These are phyloP conservation scores for Orthosia gothica DNA, from an alignment of 2,888 invertebrate species.

Conservation along the genomic window DNA sequence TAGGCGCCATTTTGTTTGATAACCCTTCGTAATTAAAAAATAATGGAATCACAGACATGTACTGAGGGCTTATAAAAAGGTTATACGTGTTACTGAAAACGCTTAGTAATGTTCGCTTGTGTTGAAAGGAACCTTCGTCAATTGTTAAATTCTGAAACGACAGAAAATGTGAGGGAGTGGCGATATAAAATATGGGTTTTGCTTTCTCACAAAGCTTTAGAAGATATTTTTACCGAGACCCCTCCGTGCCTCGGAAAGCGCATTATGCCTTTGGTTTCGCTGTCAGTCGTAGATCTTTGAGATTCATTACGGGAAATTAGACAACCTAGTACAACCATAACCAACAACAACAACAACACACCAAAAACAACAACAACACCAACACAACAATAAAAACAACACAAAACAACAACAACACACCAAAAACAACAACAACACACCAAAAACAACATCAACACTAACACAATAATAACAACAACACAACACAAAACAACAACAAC, in stretches of 20 bases:
- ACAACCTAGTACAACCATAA: not conserved
- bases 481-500: too few species aligned
- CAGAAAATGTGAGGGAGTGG: not conserved
- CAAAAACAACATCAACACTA: too few species aligned
- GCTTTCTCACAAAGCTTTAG: not conserved
- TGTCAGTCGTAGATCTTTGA: not conserved
- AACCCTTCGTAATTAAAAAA: slow-evolving; percentile 47
- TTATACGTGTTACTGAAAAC: slow-evolving; percentile 50
- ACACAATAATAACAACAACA: too few species aligned
- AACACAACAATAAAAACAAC: too few species aligned
- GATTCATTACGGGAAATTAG: not conserved
- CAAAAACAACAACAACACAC: too few species aligned
- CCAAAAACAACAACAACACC: too few species aligned
- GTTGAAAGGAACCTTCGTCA: slow-evolving; percentile 50
- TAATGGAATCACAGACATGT: slow-evolving; percentile 49
- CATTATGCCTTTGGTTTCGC: too few species aligned
- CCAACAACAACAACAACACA: too few species aligned
- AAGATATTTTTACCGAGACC: not conserved
- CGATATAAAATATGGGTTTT: slow-evolving; percentile 25
- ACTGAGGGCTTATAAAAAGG: slow-evolving; percentile 56
- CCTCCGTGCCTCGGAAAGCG: too few species aligned
- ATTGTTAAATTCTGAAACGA: slow-evolving; percentile 12
- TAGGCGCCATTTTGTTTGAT: slow-evolving; percentile 32
- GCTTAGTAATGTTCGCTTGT: slow-evolving; percentile 48
- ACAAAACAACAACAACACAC: too few species aligned